Base-by-base conservation (phyloP, 2,797 vertebrate species). In the Oryzias sinensis region DNA sequence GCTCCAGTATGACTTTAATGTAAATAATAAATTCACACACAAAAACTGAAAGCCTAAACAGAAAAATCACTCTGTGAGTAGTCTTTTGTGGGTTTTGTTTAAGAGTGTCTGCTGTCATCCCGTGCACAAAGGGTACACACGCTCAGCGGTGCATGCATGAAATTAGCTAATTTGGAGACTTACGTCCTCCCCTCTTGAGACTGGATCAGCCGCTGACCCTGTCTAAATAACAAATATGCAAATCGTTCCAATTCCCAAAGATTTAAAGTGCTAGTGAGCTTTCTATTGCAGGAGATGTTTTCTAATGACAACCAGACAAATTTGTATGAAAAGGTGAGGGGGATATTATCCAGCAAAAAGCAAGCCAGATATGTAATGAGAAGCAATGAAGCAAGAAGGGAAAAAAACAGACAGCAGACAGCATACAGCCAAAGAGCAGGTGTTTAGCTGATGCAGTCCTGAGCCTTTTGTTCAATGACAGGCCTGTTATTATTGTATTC, bases 391-490 rank as follows among this genome's bases (percentile, higher is more conserved):
- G 55, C 24, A 1, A 18, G 18, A 1, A 42, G 43, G 6, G 4
- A 2, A 4, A 2, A 53, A 17, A 50, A 49, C 40, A 16, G 25
- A 43, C 24, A 49, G 55, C 48, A 57, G 71, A 48, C 48, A 60
- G 50, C 43, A 54, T 62, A 49, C 45, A 44, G 48, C 49, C 16
- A 45, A 41, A 64, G 61, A 71, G 59, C 62, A 70, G 67, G 56
- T 65, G 68, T 70, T 74, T 68, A 58, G 44, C 62, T 44, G 61
- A 79, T 59, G 56, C 56, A 48, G 67, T 47, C 62, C 59, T 52
- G 46, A 51, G 43, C 43, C 5, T 72, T 59, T 60, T 75, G 58
- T 60, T 68, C 49, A 67, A 40, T 62, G 49, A 65, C 50, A 51
- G 56, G 42, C 56, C 60, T 49, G 43, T 41, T 42, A 53, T 76